A percentile compares a stretch with the other conserved stretches of the same genome.
phyloP scores from a whole-genome alignment of 2,888 invertebrate genomes.

The Cheilosia vernalis region DNA sequence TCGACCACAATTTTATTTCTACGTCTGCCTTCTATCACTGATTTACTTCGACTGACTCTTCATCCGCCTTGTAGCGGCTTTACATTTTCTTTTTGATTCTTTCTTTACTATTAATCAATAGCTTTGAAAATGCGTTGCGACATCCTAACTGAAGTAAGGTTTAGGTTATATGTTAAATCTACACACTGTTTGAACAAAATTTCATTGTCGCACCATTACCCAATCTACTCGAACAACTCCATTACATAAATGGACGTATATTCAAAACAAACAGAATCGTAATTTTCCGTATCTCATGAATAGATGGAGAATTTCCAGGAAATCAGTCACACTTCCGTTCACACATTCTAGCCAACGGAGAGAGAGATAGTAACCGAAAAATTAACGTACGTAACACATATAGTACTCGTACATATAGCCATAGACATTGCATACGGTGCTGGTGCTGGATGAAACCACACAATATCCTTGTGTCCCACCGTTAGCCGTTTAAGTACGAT shows the following conservation, averaged over 20 bases:
- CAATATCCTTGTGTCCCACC: conserved; percentile 61
- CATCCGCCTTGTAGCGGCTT: too few species aligned
- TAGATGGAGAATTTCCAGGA: conserved; percentile 36
- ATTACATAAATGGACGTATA: conserved; percentile 19
- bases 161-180: too few species aligned
- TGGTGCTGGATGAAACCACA: conserved; percentile 46
- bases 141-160: too few species aligned
- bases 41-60: too few species aligned
- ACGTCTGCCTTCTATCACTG: too few species aligned
- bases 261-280: conserved; percentile 34
- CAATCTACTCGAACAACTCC: not conserved
- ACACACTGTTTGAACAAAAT: conserved; percentile 6
- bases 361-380: not conserved
- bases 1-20: too few species aligned
- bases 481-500: conserved; percentile 52
- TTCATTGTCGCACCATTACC: not conserved
- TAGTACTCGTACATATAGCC: not conserved
- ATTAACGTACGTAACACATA: conserved; percentile 1
- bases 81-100: too few species aligned
- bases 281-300: conserved; percentile 18
- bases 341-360: conserved; percentile 6
- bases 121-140: too few species aligned
- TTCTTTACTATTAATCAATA: too few species aligned
- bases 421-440: conserved; percentile 19
- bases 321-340: conserved; percentile 63